These are phyloP conservation scores for Delphinus delphis DNA, from an alignment of 2,113 vertebrate genomes.

Conservation along the genomic window DNA sequence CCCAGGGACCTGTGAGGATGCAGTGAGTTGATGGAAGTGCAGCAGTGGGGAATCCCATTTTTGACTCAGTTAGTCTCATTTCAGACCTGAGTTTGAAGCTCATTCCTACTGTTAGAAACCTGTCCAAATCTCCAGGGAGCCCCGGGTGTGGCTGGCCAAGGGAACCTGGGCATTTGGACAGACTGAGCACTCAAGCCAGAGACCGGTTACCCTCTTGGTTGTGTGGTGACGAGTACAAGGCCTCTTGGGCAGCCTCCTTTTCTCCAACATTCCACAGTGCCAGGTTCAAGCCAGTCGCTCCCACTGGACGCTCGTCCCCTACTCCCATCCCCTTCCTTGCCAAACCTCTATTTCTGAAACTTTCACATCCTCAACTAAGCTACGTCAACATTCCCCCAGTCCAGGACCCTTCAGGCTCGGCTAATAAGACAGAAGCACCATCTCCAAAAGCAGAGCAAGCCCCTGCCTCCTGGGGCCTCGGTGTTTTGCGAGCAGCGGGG, in stretches of 20 bases:
- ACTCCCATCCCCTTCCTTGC: background rate
- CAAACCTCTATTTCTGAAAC: background rate
- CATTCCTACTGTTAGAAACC: background rate
- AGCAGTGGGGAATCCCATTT: background rate
- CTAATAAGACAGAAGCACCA: background rate
- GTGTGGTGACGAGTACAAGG: background rate
- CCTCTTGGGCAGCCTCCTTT: background rate
- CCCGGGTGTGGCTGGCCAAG: background rate
- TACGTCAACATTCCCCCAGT: background rate
- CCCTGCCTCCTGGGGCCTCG: background rate
- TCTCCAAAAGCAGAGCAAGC: background rate
- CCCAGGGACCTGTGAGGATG: background rate
- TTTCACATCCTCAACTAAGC: background rate
- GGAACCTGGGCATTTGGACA: background rate
- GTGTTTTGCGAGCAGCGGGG: background rate
- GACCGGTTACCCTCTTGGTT: background rate
- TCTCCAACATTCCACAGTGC: background rate
- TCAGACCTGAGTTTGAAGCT: background rate
- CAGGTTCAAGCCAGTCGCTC: background rate
- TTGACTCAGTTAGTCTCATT: background rate
- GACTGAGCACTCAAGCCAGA: background rate
- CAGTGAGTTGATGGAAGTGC: background rate
- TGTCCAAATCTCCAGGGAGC: background rate
- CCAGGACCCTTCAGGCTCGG: background rate
- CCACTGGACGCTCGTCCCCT: background rate